Evolutionary conservation across 1,140 invertebrate genomes (phyloP), one percentile per base, ranked within the genome.

Genomic region (Cydia fagiglandana): DNA sequence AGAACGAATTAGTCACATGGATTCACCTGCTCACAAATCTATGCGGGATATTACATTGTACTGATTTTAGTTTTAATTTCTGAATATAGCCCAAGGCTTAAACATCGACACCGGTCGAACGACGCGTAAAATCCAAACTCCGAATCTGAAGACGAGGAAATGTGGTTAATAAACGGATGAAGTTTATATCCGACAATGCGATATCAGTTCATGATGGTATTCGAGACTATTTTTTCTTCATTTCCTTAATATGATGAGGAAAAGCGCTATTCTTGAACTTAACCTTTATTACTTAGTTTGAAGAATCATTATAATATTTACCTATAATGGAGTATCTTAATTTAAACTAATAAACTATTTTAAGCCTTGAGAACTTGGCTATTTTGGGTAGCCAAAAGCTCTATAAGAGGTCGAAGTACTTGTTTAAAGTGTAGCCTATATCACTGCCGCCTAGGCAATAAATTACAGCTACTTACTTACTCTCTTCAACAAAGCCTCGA

Each of bases 141-240:
- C 64, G 64, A 38, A 68, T 68, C 64, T 68, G 64, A 68, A 68
- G 64, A 56, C 28, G 30, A 13, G 30, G 15, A 68, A 30, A 34
- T 24, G 28, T 34, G 28, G 64, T 34, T 12, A 68, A 17, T 68
- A 68, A 68, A 45, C 13, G 24, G 66, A 38, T 17, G 2, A 45
- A 17, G n/a, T n/a, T 70, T 45, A 70, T 70, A 17, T 38, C 66
- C 66, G n/a, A 70, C 66, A 41, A 45, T 17, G 15, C 34, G n/a
- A 64, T 13, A n/a, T 34, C 38, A 41, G 28, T 66, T 68, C 66
- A 5, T 70, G 34, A 41, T 70, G 15, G n/a, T 45, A 70, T 70
- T 70, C 13, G 15, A 70, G 30, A 6, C 34, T 41, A 9, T 20
- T 61, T 61, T 34, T 17, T 70, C 30, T 70, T 38, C n/a, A 24